Conservation (phyloP, 1,140 invertebrate species). For the Pantala flavescens region DNA sequence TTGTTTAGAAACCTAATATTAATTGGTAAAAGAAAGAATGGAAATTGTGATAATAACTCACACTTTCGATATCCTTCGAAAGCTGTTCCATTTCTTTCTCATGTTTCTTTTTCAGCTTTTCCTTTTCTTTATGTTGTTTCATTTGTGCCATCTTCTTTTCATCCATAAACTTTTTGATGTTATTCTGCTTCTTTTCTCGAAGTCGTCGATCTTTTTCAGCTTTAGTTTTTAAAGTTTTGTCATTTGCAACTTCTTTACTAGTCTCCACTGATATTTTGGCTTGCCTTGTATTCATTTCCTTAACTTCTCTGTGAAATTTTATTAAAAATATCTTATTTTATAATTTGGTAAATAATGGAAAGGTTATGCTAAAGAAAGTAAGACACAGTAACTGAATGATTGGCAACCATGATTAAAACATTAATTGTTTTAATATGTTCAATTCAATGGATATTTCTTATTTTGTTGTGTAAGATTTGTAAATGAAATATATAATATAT, state of each 20-base stretch:
- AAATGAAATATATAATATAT: too few species aligned
- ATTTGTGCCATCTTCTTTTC: conserved; percentile 71
- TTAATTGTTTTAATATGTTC: too few species aligned
- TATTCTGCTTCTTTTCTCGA: conserved; percentile 95
- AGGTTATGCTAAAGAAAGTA: background rate
- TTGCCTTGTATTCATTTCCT: conserved; percentile 91
- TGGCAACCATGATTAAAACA: too few species aligned
- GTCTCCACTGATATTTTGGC: conserved; percentile 95
- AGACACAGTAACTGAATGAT: too few species aligned
- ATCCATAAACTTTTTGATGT: conserved; percentile 98
- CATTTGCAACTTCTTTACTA: conserved; percentile 85
- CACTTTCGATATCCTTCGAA: conserved; percentile 81
- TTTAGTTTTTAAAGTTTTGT: conserved; percentile 94
- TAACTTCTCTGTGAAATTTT: conserved; percentile 62
- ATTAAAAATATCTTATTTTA: background rate
- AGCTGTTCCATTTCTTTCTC: conserved; percentile 86
- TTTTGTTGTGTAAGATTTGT: too few species aligned
- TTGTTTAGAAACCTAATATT: too few species aligned
- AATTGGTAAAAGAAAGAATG: too few species aligned
- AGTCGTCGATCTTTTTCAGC: conserved; percentile 89
- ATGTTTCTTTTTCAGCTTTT: conserved; percentile 84
- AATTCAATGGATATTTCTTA: too few species aligned
- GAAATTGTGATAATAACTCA: conserved; percentile 36
- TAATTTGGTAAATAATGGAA: background rate
- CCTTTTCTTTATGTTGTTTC: conserved; percentile 86